Evolutionary conservation across 1,140 invertebrate species (phyloP).

Genomic region (Anastatus disparis): DNA sequence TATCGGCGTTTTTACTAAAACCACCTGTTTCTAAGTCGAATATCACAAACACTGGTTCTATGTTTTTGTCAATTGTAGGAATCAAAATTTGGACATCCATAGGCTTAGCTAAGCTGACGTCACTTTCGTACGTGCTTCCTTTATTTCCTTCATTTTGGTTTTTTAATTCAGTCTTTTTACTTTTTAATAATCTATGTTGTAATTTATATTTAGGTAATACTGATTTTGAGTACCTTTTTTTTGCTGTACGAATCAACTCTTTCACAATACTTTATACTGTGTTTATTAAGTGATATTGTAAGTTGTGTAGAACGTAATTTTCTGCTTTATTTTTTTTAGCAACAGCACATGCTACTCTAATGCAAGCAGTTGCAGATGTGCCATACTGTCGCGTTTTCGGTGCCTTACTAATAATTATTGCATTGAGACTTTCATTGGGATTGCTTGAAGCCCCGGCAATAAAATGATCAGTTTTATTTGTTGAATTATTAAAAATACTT

Average conservation of each 20-base stretch:
- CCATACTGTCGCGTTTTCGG: conserved; percentile 25
- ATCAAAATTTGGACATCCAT: conserved; percentile 3
- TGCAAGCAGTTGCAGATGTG: conserved; percentile 22
- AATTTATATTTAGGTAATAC: conserved; percentile 28
- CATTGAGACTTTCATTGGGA: conserved; percentile 35
- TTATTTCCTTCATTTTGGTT: conserved; percentile 33
- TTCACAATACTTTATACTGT: conserved; percentile 18
- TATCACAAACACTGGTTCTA: conserved; percentile 18
- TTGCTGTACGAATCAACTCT: not conserved
- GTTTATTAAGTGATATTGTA: conserved; percentile 11
- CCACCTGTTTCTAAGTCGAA: conserved; percentile 37
- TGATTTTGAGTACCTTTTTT: conserved; percentile 31
- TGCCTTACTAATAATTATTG: conserved; percentile 19
- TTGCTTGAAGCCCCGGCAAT: conserved; percentile 36
- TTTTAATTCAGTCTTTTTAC: conserved; percentile 28
- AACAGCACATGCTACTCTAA: conserved; percentile 26
- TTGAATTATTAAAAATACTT: not conserved
- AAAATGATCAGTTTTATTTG: conserved; percentile 16
- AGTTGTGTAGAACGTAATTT: conserved; percentile 1
- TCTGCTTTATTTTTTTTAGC: conserved; percentile 32
- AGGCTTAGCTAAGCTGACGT: conserved; percentile 10
- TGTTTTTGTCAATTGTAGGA: not conserved
- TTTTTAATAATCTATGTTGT: conserved; percentile 31
- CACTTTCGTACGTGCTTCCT: conserved; percentile 31
- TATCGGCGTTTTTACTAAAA: conserved; percentile 26